Evolutionary conservation across 2,113 vertebrate genomes (phyloP).

Genomic region (Tinamus guttatus): DNA sequence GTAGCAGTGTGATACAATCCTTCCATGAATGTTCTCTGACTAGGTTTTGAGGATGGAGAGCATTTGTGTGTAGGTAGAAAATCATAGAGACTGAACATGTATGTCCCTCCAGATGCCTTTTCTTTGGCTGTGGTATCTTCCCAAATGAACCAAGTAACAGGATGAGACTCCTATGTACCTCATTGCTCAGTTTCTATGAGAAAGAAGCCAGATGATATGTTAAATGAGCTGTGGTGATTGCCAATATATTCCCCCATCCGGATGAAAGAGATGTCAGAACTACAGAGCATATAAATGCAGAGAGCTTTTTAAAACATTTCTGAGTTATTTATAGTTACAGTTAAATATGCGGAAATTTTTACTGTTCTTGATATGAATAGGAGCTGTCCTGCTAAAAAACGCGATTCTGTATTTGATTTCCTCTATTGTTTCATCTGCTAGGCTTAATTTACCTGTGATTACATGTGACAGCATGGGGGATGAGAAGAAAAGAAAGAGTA

Average conservation of each 20-base stretch:
- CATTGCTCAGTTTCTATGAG: background rate
- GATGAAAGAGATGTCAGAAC: background rate
- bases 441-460: background rate
- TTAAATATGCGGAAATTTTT: background rate
- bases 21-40: background rate
- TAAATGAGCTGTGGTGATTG: background rate
- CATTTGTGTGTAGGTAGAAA: background rate
- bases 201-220: background rate
- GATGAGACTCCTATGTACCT: background rate
- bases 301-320: background rate
- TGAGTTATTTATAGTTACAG: background rate
- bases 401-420: background rate
- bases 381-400: background rate
- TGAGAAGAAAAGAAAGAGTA: background rate
- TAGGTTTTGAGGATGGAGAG: background rate
- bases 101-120: background rate
- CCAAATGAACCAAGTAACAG: background rate
- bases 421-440: constrained; percentile 9
- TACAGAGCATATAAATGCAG: background rate
- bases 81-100: background rate
- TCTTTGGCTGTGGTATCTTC: background rate
- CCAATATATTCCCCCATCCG: background rate
- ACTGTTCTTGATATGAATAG: background rate
- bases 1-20: background rate
- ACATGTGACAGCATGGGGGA: background rate